phyloP scores from a whole-genome alignment of 2,888 invertebrate genomes.

The Balanococcus diminutus region DNA sequence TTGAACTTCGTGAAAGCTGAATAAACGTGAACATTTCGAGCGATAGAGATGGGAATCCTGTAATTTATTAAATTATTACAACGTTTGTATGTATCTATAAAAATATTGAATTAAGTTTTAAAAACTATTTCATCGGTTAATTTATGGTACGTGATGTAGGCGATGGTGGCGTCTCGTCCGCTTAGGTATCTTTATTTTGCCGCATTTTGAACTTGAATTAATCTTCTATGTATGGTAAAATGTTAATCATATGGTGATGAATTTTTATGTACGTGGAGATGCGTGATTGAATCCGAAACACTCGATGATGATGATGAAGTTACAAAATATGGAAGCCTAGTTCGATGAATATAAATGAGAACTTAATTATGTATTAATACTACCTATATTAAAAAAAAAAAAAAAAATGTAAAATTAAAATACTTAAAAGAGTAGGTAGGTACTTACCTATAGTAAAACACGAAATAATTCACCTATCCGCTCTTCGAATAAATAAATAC shows the following conservation, averaged over 20 bases:
- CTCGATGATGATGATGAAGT: not conserved
- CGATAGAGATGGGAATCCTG: not conserved
- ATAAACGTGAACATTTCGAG: slow-evolving; percentile 19
- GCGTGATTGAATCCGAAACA: not conserved
- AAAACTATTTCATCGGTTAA: slow-evolving; percentile 41
- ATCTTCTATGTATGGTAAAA: not conserved
- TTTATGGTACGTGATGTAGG: slow-evolving; percentile 17
- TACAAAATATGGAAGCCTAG: not conserved
- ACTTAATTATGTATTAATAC: not conserved
- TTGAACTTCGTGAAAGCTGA: slow-evolving; percentile 22
- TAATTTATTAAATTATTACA: slow-evolving; percentile 10
- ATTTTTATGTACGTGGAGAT: not conserved
- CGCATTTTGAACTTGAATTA: not conserved
- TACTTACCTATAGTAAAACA: too few species aligned
- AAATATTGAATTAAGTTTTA: slow-evolving; percentile 38
- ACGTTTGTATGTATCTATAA: not conserved
- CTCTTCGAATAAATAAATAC: not conserved
- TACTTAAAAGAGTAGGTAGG: not conserved
- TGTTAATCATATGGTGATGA: slow-evolving; percentile 12
- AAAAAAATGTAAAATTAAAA: not conserved
- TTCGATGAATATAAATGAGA: not conserved
- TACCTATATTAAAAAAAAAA: too few species aligned
- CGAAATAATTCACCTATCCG: too few species aligned
- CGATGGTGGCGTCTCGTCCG: not conserved
- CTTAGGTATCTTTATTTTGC: too few species aligned